phyloP scores from a whole-genome alignment of 2,888 invertebrate species.

The Agriopis leucophaearia region DNA sequence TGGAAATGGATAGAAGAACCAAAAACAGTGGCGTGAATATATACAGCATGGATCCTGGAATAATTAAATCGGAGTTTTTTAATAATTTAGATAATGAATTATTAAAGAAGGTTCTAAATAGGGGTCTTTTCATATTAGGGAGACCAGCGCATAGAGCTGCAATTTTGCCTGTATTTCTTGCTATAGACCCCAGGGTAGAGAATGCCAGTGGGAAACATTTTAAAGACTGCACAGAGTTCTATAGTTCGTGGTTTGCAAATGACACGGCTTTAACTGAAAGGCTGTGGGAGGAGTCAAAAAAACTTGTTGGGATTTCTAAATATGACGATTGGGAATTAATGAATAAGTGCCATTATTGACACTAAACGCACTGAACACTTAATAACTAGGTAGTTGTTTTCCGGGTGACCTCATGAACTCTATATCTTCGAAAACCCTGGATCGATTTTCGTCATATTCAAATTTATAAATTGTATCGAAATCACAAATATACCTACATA shows the following conservation, averaged over 20 bases:
- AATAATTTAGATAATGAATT: slow-evolving; percentile 72
- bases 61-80: slow-evolving; percentile 92
- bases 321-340: slow-evolving; percentile 69
- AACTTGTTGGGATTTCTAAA: slow-evolving; percentile 58
- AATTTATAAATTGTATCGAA: too few relatives aligned
- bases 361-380: not conserved
- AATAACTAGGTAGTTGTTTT: too few relatives aligned
- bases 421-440: too few relatives aligned
- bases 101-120: slow-evolving; percentile 54
- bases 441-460: too few relatives aligned
- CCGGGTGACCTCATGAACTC: too few relatives aligned
- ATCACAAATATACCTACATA: too few relatives aligned
- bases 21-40: slow-evolving; percentile 87
- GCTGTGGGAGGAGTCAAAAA: slow-evolving; percentile 68
- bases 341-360: not conserved
- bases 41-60: slow-evolving; percentile 94
- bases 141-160: slow-evolving; percentile 62
- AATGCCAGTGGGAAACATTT: slow-evolving; percentile 69
- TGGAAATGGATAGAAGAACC: slow-evolving; percentile 82
- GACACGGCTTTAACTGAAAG: slow-evolving; percentile 56
- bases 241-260: slow-evolving; percentile 75
- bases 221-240: slow-evolving; percentile 68
- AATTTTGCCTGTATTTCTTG: slow-evolving; percentile 67
- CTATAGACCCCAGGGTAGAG: slow-evolving; percentile 61
- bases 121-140: slow-evolving; percentile 57